Conservation (phyloP, 2,113 vertebrate genomes). For the Vulpes lagopus region DNA sequence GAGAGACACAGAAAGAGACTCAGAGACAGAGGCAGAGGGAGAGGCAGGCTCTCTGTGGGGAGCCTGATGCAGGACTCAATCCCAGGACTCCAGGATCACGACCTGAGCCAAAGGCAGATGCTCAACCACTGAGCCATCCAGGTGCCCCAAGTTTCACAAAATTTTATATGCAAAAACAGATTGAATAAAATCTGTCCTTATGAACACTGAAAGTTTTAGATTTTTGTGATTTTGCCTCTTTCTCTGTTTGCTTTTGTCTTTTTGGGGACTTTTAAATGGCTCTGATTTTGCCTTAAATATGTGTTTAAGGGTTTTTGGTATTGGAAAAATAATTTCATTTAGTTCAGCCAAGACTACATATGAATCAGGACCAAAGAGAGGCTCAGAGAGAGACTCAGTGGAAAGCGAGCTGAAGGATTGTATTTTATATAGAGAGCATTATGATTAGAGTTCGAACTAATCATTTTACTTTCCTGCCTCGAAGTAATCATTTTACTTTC, state of each 20-base stretch:
- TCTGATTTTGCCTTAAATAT: conserved; percentile 39
- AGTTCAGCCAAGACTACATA: neutral
- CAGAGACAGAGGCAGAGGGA: too few species aligned
- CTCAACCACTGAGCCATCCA: too few species aligned
- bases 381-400: neutral
- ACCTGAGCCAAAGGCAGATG: too few species aligned
- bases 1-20: too few species aligned
- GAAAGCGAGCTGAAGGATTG: neutral
- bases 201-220: neutral
- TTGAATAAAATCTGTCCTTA: neutral
- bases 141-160: neutral
- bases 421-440: neutral
- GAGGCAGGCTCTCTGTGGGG: too few species aligned
- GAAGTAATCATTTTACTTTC: neutral
- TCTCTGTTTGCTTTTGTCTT: conserved; percentile 35
- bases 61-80: too few species aligned
- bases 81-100: too few species aligned
- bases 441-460: neutral
- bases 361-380: neutral
- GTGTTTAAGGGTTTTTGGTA: conserved; percentile 19
- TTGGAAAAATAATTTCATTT: conserved; percentile 58
- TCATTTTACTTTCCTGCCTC: neutral
- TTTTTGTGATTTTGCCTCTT: conserved; percentile 24
- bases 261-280: conserved; percentile 42
- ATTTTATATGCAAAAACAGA: neutral